Base-by-base conservation (phyloP, 1,140 invertebrate species). In the Plectus sambesii region DNA sequence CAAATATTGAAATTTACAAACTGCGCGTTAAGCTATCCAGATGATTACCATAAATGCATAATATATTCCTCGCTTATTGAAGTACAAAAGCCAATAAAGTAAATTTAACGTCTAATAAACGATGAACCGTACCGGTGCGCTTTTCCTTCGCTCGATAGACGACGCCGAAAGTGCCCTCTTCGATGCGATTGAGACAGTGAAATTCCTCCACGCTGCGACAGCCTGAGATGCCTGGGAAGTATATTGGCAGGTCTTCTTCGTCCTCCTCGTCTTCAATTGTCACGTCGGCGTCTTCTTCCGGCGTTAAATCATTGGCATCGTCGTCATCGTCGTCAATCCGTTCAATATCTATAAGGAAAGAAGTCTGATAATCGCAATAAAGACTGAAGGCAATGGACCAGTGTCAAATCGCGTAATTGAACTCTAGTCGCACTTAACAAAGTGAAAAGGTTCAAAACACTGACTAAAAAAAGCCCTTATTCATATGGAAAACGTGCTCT, bases 191-290 rank as follows among this genome's bases (percentile, higher is more conserved):
- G 3, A 99, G 73, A 71, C 87, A 93, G 59, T 90, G 82, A 70
- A 94, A 99, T 72, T 99, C 93, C 71, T 94, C 89, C 15, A 99
- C 92, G 61, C 85, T 93, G 49, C 94, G 78, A 74, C 94, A 99
- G 26, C 92, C 87, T 74, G 63, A 60, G 33, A 70, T 59, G 6
- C 55, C 55, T 4, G 62, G 60, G 57, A 49, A 70, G 47, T 53
- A 69, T 15, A 66, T 49, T 6, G 67, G 64, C 3, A 67, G 38
- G 5, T 39, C 9, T 19, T 25, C 39, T 20, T 47, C 50, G n/a
- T 55, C 52, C 52, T 56, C 9, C 35, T 41, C 38, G 20, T 52
- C 42, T 37, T 15, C 43, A 37, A 27, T 17, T 38, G 17, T 52
- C 36, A n/a, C 41, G 27, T 47, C 41, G 27, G 43, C 39, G 9